Evolutionary conservation across 2,797 vertebrate genomes (phyloP).

Genomic region (Microctenopoma stevenorrisi): DNA sequence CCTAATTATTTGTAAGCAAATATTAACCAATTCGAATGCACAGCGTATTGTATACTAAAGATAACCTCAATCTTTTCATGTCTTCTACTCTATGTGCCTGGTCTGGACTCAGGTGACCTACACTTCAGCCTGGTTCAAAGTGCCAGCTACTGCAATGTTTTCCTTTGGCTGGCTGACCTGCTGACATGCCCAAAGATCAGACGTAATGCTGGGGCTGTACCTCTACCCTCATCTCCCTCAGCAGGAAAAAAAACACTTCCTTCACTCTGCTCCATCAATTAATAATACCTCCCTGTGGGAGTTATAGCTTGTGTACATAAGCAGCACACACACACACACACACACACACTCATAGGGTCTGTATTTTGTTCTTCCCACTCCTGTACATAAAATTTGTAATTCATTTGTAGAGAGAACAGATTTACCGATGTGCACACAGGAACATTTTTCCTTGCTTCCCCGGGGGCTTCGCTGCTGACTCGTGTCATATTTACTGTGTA

Average conservation of each 20-base stretch:
- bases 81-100: no score
- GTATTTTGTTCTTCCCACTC: constrained; percentile 33
- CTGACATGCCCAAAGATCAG: constrained; percentile 72
- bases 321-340: constrained; percentile 36
- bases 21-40: no score
- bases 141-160: constrained; percentile 42
- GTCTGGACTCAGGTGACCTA: no score
- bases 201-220: constrained; percentile 40
- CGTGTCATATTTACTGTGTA: constrained; percentile 85
- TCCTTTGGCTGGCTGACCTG: constrained; percentile 60
- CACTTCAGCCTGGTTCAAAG: constrained; percentile 60
- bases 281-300: constrained; percentile 63
- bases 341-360: constrained; percentile 12
- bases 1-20: no score
- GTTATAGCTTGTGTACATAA: constrained; percentile 63
- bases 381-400: constrained; percentile 78
- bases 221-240: constrained; percentile 24
- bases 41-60: no score
- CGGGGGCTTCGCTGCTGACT: constrained; percentile 78
- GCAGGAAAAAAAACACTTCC: constrained; percentile 20
- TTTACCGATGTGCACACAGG: constrained; percentile 72
- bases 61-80: no score
- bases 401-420: constrained; percentile 79
- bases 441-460: constrained; percentile 78
- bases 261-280: constrained; percentile 60